Percentiles rank a stretch among this genome's conserved stretches.
These are phyloP conservation scores for Indicator indicator DNA, from an alignment of 2,113 vertebrate species.

Conservation along the genomic window DNA sequence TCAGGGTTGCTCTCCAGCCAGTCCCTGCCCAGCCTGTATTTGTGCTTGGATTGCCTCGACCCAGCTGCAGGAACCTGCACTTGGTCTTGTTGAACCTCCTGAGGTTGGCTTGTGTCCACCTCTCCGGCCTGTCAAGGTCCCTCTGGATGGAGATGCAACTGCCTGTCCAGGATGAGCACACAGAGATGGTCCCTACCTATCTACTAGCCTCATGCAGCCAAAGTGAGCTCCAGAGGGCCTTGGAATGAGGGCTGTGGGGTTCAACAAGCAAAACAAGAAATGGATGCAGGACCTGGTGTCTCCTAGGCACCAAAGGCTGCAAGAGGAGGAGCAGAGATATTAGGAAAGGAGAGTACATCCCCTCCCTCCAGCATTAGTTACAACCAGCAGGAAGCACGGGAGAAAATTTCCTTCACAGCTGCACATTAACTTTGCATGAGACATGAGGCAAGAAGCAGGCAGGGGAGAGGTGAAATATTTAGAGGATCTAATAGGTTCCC, in stretches of 20 bases:
- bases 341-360: neutral
- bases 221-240: neutral
- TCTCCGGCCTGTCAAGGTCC: no score
- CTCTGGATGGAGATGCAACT: neutral
- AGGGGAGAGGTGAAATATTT: neutral
- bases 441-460: neutral
- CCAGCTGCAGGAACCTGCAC: no score
- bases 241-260: neutral
- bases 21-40: no score
- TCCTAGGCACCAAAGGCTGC: neutral
- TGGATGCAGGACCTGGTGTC: neutral
- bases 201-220: neutral
- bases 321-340: neutral
- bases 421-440: neutral
- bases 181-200: neutral
- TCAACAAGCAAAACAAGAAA: neutral
- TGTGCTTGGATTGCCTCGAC: no score
- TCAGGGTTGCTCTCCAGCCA: no score
- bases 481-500: neutral
- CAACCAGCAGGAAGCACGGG: neutral
- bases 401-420: neutral
- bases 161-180: neutral
- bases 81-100: no score
- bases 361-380: neutral
- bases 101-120: no score